A percentile compares a stretch with the other conserved stretches of the same genome.
phyloP scores from a whole-genome alignment of 2,888 invertebrate species.

The Apotomis turbidana region DNA sequence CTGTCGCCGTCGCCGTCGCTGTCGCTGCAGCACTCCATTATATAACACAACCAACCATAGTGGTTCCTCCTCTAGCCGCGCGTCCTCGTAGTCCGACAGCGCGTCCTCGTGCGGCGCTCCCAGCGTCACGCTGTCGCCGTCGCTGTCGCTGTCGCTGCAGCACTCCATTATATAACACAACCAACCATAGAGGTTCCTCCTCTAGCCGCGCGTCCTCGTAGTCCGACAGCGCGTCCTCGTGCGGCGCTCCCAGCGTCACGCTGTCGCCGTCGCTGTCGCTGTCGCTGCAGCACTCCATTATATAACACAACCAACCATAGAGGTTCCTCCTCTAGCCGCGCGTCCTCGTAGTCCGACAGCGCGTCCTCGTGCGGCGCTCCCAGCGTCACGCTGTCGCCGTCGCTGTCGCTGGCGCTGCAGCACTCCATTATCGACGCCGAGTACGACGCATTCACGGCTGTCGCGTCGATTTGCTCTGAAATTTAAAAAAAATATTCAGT shows the following conservation, averaged over 20 bases:
- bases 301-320: conserved; percentile 75
- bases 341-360: conserved; percentile 65
- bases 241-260: background rate
- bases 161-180: too few species aligned
- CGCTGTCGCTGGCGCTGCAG: conserved; percentile 72
- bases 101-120: background rate
- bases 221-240: background rate
- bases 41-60: too few species aligned
- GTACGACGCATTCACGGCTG: conserved; percentile 63
- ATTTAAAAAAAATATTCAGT: too few species aligned
- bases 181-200: too few species aligned
- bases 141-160: too few species aligned
- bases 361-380: conserved; percentile 56
- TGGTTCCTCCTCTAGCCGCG: too few species aligned
- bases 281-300: too few species aligned
- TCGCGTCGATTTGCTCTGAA: conserved; percentile 76
- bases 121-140: too few species aligned
- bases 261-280: too few species aligned
- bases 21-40: too few species aligned
- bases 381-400: conserved; percentile 65
- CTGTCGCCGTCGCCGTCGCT: conserved; percentile 58
- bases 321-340: conserved; percentile 62
- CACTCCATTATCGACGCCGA: conserved; percentile 70
- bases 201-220: background rate
- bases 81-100: conserved; percentile 67